Conservation (phyloP, 2,113 vertebrate species). For the Mandrillus leucophaeus region DNA sequence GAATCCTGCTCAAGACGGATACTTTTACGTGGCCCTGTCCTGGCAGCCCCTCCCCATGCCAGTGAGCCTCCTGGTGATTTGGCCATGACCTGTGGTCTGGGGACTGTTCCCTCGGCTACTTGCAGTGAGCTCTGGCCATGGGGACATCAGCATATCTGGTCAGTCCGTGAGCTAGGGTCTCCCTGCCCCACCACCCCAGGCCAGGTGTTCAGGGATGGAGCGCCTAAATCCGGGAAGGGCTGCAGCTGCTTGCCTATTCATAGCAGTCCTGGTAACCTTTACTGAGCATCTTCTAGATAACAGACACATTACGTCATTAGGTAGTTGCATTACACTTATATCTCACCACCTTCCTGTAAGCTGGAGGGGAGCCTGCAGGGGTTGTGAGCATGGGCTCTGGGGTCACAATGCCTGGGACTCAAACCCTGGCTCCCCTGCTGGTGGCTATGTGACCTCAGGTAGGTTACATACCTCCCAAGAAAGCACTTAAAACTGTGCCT, state of each 20-base stretch:
- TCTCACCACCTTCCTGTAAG: background rate
- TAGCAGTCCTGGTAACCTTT: background rate
- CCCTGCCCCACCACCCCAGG: background rate
- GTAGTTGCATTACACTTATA: too few species aligned
- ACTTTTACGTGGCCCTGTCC: background rate
- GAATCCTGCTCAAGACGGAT: background rate
- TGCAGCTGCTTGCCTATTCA: background rate
- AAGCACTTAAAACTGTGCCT: background rate
- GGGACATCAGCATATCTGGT: too few species aligned
- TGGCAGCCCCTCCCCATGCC: fast-evolving
- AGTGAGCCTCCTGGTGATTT: background rate
- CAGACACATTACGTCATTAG: fast-evolving
- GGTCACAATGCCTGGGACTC: background rate
- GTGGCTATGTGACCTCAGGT: background rate
- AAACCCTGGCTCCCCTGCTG: too few species aligned
- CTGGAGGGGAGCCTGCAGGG: fast-evolving
- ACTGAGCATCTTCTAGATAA: background rate
- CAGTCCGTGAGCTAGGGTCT: background rate
- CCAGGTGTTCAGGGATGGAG: fast-evolving
- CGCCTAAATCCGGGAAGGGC: background rate
- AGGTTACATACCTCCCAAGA: background rate
- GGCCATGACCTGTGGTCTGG: background rate
- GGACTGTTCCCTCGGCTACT: background rate
- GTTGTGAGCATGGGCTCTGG: background rate
- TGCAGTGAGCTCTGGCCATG: fast-evolving